Evolutionary conservation across 2,888 invertebrate species (phyloP).

Genomic region (Eilema caniola): DNA sequence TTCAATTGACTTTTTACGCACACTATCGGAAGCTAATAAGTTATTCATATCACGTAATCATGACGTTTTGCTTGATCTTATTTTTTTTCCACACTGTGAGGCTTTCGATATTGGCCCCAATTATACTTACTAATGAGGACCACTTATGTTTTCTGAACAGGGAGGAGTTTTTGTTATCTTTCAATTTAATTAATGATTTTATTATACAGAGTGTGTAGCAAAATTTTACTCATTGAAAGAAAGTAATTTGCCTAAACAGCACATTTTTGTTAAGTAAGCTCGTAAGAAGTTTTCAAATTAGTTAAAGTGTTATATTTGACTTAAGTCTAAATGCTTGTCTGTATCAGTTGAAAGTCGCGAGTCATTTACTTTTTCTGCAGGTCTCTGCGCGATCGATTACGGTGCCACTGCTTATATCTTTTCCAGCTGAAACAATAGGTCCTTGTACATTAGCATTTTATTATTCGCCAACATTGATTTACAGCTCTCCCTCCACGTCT

Average conservation of each 20-base stretch:
- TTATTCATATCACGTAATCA: background rate
- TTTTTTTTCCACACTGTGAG: background rate
- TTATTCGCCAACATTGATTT: constrained; percentile 75
- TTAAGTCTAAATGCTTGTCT: no score
- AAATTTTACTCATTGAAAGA: no score
- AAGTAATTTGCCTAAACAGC: no score
- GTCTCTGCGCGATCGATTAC: background rate
- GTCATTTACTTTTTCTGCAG: background rate
- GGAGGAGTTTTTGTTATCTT: no score
- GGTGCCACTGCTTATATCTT: constrained; percentile 7
- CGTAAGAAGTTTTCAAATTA: no score
- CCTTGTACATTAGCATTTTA: constrained; percentile 62
- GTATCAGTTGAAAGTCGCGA: background rate
- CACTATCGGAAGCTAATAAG: background rate
- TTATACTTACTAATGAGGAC: background rate
- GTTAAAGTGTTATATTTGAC: no score
- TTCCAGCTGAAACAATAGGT: constrained; percentile 49
- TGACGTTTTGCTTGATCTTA: background rate
- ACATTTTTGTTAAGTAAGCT: no score
- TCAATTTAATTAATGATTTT: no score
- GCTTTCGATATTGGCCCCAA: background rate
- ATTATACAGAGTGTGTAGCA: background rate
- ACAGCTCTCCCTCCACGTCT: constrained; percentile 62
- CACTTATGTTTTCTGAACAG: background rate
- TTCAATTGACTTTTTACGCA: background rate